Evolutionary conservation across 2,113 vertebrate genomes (phyloP).

Genomic region (Alligator mississippiensis): DNA sequence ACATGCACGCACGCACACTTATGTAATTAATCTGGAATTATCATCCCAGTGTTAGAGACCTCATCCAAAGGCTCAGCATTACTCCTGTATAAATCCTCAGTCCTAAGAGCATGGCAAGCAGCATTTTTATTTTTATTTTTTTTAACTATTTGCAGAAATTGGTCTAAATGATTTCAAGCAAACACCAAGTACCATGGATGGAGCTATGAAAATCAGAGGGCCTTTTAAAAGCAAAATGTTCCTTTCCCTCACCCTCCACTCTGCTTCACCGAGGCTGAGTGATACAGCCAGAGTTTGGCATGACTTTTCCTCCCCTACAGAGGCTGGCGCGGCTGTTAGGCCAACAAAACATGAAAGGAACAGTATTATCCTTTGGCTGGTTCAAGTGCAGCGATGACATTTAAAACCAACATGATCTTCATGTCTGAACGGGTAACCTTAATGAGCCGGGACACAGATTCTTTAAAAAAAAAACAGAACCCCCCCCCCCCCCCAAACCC

Average conservation of each 20-base stretch:
- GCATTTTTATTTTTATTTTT: neutral
- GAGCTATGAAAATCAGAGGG: neutral
- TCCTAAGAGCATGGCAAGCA: neutral
- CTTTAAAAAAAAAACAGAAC: no score
- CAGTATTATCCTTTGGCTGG: neutral
- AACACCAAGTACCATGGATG: rapidly evolving
- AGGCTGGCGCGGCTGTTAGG: neutral
- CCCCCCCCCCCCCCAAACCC: no score
- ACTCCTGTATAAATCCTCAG: no score
- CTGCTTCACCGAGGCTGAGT: neutral
- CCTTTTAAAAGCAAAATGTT: neutral
- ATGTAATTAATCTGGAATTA: no score
- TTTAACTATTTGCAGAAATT: neutral
- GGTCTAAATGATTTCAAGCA: neutral
- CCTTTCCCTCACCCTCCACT: neutral
- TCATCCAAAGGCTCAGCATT: no score
- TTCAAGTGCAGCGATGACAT: neutral
- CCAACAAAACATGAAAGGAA: neutral
- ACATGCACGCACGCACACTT: no score
- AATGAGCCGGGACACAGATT: neutral
- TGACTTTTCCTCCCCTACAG: neutral
- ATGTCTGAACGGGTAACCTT: neutral
- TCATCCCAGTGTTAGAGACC: no score
- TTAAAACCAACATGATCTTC: neutral
- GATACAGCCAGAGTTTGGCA: neutral